Base-by-base conservation (phyloP, 2,888 invertebrate species). In the Anoplius nigerrimus region DNA sequence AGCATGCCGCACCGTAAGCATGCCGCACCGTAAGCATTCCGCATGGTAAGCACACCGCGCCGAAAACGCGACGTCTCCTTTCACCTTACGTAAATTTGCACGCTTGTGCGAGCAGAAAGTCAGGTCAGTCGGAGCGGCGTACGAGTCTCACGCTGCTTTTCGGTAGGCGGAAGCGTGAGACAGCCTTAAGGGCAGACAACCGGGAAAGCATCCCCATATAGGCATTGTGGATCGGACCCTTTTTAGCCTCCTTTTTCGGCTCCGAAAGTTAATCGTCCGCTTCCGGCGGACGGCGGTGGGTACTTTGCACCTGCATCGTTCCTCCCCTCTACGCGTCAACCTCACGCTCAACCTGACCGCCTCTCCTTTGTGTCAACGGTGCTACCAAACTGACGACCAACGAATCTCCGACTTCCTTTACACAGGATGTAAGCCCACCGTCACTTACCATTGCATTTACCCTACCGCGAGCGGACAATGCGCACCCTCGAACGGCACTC, bases 221-320 rank as follows among this genome's bases (percentile, higher is more conserved):
- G 45, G 66, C 64, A 57, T 65, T 69, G 64, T 69, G 57, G 8
- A 43, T 21, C 24, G 73, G 76, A 63, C 74, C 71, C 71, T 76
- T 74, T 78, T 76, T 62, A 72, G 72, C 71, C 59, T 59, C 71
- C 71, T 76, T 74, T 78, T 76, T 62, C 71, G 72, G 72, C 59
- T 59, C 69, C 73, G 57, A 62, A 60, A 62, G 62, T 78, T 84
- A 83, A 85, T 81, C 74, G 80, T 56, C 70, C 73, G 75, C 76
- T 84, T 85, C 85, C 85, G 82, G 78, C 72, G 63, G 48, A 54
- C 59, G 71, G 76, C 84, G 84, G 85, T 82, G 84, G 85, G 78
- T 71, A 54, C 74, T n/a, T n/a, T n/a, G n/a, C n/a, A n/a, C n/a
- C 34, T 57, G 43, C 42, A 8, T 13, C 15, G 42, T 62, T 55